phyloP scores from a whole-genome alignment of 2,888 invertebrate species.

The Tuta absoluta region DNA sequence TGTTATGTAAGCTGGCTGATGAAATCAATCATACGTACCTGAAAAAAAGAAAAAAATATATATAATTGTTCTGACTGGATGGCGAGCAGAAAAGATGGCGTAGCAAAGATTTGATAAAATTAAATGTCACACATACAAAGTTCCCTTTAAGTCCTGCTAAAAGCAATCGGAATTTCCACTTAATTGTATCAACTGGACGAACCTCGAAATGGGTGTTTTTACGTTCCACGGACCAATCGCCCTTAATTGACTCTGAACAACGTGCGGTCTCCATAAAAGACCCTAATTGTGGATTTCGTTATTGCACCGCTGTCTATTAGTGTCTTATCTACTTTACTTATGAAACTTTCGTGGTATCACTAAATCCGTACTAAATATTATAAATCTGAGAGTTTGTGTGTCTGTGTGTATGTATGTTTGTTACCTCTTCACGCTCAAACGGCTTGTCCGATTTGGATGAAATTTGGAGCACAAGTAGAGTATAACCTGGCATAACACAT shows the following conservation, averaged over 20 bases:
- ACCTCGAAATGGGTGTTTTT: slow-evolving; percentile 38
- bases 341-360: too few relatives aligned
- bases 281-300: slow-evolving; percentile 32
- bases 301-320: not conserved
- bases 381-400: too few relatives aligned
- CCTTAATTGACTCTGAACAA: slow-evolving; percentile 45
- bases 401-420: too few relatives aligned
- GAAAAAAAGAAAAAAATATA: too few relatives aligned
- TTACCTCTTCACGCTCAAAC: not conserved
- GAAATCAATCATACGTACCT: too few relatives aligned
- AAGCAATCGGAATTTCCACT: not conserved
- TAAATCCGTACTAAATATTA: too few relatives aligned
- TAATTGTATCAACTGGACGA: slow-evolving; percentile 15
- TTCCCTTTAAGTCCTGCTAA: not conserved
- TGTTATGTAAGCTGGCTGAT: too few relatives aligned
- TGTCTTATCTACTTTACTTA: not conserved
- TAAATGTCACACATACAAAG: not conserved
- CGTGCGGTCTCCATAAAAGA: slow-evolving; percentile 42
- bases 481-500: too few relatives aligned
- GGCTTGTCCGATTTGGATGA: too few relatives aligned
- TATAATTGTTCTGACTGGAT: too few relatives aligned
- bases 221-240: slow-evolving; percentile 36
- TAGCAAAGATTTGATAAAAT: slow-evolving; percentile 28
- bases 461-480: too few relatives aligned
- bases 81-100: too few relatives aligned